Base-by-base conservation (phyloP, 2,113 vertebrate genomes). In the Pangasianodon hypophthalmus region DNA sequence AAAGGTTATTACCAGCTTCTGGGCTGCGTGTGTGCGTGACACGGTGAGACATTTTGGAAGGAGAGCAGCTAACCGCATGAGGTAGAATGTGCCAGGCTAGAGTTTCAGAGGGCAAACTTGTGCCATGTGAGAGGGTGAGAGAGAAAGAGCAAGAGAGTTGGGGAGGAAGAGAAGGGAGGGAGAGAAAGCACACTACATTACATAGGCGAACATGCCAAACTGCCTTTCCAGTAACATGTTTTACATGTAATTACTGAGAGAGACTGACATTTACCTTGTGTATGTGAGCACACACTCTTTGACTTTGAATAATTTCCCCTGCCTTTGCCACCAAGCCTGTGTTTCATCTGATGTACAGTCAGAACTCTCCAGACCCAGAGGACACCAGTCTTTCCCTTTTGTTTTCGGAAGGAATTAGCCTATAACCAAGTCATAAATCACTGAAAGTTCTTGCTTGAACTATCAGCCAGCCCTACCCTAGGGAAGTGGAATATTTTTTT, bases 81-180 rank as follows among this genome's bases (percentile, higher is more conserved):
- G 88, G 86, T 91, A 92, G 92, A 93, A 94, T 92, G 89, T 91
- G 92, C 89, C 92, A 87, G 87, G 85, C 86, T 95, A 88, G 64
- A 60, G 92, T 94, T 94, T 92, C 92, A 92, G 91, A 90, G 88
- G 88, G 91, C 75, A 85, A 86, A 41, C 91, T 91, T 50, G 79
- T 91, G 90, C 90, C 91, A 92, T 64, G 44, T 56, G 82, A 85
- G 52, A 71, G 46, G 41, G 83, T 86, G 54, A 64, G 67, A 71
- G 77, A 88, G 64, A 56, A 69, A 88, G 87, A 91, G 89, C 91
- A 88, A 89, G 80, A 91, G 84, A 91, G 90, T 88, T 62, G 90
- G 88, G 10, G 60, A 91, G 85, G 52, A 48, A 52, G 84, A 54
- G 79, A 46, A 88, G 67, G 71, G 85, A 84, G 71, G 85, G 37